phyloP scores from a whole-genome alignment of 2,113 vertebrate genomes.

The Procavia capensis region DNA sequence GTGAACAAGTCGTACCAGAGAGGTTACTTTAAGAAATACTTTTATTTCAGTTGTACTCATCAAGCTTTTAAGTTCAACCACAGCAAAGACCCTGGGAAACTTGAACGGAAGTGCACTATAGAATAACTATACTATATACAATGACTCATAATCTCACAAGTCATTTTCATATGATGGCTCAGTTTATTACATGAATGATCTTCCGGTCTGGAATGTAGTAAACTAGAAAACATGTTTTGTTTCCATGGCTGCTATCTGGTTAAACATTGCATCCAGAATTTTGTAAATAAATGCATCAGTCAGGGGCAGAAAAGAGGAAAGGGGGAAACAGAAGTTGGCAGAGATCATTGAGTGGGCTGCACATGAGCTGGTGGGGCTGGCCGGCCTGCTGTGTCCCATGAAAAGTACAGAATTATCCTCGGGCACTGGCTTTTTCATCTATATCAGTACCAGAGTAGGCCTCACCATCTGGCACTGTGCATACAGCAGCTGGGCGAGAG shows the following conservation, averaged over 20 bases:
- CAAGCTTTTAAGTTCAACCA: neutral
- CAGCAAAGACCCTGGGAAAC: neutral
- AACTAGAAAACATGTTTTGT: neutral
- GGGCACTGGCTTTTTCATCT: neutral
- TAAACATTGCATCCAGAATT: neutral
- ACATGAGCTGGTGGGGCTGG: rapidly evolving
- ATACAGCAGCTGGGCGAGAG: neutral
- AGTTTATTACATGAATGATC: neutral
- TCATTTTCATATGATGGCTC: neutral
- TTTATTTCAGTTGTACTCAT: neutral
- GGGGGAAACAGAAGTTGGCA: neutral
- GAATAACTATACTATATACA: too few relatives aligned
- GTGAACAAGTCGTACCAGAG: neutral
- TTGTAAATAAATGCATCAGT: neutral
- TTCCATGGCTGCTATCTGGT: neutral
- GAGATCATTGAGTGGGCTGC: neutral
- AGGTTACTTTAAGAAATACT: neutral
- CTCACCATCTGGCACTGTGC: neutral
- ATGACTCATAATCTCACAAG: too few relatives aligned
- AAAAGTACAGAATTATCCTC: neutral
- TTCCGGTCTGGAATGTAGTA: neutral
- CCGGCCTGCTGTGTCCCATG: too few relatives aligned
- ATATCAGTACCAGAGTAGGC: neutral
- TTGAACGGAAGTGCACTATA: neutral
- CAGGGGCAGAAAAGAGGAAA: neutral